Evolutionary conservation across 2,113 vertebrate genomes (phyloP).

Genomic region (Ovis canadensis): DNA sequence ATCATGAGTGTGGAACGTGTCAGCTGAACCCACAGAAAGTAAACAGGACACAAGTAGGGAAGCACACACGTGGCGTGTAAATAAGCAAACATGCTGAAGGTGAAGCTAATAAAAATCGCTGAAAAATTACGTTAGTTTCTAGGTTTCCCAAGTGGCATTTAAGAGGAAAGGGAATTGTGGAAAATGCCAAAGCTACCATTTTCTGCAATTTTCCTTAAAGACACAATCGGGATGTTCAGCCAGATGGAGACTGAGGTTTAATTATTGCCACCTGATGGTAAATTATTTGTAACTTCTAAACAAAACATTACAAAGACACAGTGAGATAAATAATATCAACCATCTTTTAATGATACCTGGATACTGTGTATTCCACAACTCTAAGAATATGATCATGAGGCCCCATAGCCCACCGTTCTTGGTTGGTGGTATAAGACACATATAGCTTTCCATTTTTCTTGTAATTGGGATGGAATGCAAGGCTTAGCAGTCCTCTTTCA

Average conservation of each 20-base stretch:
- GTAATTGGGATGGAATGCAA: conserved; percentile 99
- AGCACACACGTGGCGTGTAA: neutral
- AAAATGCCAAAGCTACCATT: neutral
- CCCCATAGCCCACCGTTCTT: conserved; percentile 98
- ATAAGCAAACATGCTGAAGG: neutral
- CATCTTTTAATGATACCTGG: conserved; percentile 83
- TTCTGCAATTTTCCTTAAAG: neutral
- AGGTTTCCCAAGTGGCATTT: neutral
- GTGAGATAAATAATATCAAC: conserved; percentile 26
- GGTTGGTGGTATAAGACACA: conserved; percentile 99
- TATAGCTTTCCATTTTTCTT: conserved; percentile 99
- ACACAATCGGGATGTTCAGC: neutral
- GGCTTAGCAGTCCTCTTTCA: conserved; percentile 99
- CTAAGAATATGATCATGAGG: conserved; percentile 99
- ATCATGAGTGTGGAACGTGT: neutral
- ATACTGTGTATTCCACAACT: conserved; percentile 98
- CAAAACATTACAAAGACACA: neutral
- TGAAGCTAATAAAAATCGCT: neutral
- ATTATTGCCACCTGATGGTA: neutral
- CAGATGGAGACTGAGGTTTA: neutral
- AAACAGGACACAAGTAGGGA: neutral
- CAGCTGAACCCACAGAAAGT: neutral
- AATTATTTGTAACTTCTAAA: neutral
- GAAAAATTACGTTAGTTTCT: neutral
- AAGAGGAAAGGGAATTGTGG: neutral